Conservation (phyloP, 53 echinoderm and acorn worm species). For the Luidia sarsii region DNA sequence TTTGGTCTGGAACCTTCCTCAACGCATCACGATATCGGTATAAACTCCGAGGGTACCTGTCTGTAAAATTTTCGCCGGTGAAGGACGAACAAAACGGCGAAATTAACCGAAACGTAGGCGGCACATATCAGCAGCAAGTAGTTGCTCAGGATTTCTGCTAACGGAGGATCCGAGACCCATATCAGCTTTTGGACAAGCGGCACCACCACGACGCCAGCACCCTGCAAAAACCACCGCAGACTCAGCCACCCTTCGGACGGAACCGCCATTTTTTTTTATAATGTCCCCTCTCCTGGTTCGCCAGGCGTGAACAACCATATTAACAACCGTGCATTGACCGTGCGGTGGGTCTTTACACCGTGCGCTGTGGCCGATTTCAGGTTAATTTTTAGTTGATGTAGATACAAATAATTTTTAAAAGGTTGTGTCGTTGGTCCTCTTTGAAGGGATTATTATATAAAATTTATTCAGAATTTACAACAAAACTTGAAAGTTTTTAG, state of each 20-base stretch:
- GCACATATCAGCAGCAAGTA: slow-evolving; percentile 57
- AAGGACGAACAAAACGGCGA: slow-evolving; percentile 69
- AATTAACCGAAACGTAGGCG: slow-evolving; percentile 79
- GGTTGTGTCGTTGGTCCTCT: too few relatives aligned
- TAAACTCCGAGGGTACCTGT: slow-evolving; percentile 53
- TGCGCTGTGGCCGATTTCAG: too few relatives aligned
- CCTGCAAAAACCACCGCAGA: slow-evolving; percentile 92
- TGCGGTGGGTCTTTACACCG: too few relatives aligned
- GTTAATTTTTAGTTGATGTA: too few relatives aligned
- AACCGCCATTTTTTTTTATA: slow-evolving; percentile 70
- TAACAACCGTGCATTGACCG: too few relatives aligned
- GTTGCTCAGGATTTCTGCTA: slow-evolving; percentile 39
- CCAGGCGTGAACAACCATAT: background rate
- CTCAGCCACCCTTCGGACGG: slow-evolving; percentile 79
- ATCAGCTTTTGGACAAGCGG: slow-evolving; percentile 60
- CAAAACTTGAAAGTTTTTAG: too few relatives aligned
- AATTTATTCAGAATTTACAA: too few relatives aligned
- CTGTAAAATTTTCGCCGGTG: slow-evolving; percentile 71
- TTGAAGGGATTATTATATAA: too few relatives aligned
- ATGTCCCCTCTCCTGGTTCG: slow-evolving; percentile 12
- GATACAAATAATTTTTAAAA: too few relatives aligned
- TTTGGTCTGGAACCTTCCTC: slow-evolving; percentile 2
- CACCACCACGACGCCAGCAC: slow-evolving; percentile 67
- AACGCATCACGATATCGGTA: background rate
- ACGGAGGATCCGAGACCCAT: slow-evolving; percentile 39